phyloP scores from a whole-genome alignment of 1,140 invertebrate species.

The Apis florea region DNA sequence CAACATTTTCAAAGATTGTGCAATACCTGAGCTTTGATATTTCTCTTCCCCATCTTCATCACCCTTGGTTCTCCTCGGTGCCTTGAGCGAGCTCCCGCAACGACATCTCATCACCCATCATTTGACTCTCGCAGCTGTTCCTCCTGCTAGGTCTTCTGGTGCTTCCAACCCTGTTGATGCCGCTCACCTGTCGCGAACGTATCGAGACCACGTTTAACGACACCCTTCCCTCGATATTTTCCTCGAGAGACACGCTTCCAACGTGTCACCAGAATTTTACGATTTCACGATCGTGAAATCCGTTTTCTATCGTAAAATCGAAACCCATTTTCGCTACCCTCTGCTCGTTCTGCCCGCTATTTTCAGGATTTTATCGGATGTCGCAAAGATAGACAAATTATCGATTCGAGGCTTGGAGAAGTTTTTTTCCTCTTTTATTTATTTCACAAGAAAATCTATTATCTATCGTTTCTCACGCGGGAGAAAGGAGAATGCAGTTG shows the following conservation, averaged over 20 bases:
- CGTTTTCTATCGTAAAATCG: slow-evolving; percentile 21
- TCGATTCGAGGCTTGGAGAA: not conserved
- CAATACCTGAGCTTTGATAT: slow-evolving; percentile 89
- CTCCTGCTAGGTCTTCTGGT: slow-evolving; percentile 72
- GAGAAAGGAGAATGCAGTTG: no score
- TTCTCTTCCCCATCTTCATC: slow-evolving; percentile 89
- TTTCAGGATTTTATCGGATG: not conserved
- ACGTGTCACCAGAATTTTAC: not conserved
- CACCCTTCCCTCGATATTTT: not conserved
- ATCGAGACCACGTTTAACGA: slow-evolving; percentile 43
- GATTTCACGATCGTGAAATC: slow-evolving; percentile 3
- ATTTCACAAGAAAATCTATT: no score
- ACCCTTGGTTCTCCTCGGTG: slow-evolving; percentile 83
- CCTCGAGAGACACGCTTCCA: not conserved
- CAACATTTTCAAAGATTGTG: not conserved
- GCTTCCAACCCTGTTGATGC: slow-evolving; percentile 73
- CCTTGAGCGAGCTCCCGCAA: slow-evolving; percentile 72
- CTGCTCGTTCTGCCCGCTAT: no score
- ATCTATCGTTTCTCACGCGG: no score
- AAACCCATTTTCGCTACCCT: no score
- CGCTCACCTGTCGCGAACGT: slow-evolving; percentile 63
- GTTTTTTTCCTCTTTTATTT: no score
- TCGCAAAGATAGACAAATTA: not conserved
- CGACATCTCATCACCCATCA: slow-evolving; percentile 73
- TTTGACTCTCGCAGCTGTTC: slow-evolving; percentile 75